Conservation (phyloP, 2,113 vertebrate species). For the Gymnogyps californianus region DNA sequence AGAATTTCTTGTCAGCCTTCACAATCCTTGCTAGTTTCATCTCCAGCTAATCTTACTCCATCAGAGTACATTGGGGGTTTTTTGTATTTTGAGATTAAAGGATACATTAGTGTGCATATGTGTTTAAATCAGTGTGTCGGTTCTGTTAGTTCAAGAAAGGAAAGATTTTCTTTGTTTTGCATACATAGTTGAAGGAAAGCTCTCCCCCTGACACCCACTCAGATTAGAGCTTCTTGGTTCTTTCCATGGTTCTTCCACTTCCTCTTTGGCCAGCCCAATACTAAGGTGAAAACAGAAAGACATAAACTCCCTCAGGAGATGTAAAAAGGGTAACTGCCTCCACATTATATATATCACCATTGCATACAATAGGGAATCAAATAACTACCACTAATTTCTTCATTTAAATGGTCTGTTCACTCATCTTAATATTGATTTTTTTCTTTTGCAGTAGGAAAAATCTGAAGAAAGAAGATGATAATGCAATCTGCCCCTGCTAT, state of each 20-base stretch:
- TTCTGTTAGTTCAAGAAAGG: not conserved
- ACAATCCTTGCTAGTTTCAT: not conserved
- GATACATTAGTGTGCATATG: rapidly evolving
- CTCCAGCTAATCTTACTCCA: not conserved
- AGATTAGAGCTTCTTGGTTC: not conserved
- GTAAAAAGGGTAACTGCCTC: not conserved
- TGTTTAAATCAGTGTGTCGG: not conserved
- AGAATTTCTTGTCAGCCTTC: not conserved
- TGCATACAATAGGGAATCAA: not conserved
- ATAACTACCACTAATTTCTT: not conserved
- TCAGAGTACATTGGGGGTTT: rapidly evolving
- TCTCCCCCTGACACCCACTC: not conserved
- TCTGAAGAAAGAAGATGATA: not conserved
- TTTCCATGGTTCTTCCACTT: not conserved
- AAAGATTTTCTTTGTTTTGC: not conserved
- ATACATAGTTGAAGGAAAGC: not conserved
- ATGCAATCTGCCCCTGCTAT: not conserved
- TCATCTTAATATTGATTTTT: conserved; percentile 8
- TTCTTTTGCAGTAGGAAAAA: not conserved
- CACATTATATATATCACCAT: not conserved
- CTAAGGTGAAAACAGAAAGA: not conserved
- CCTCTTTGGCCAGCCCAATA: not conserved
- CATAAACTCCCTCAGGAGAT: not conserved
- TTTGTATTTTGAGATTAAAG: not conserved
- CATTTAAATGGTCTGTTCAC: not conserved